Evolutionary conservation across 1,140 invertebrate genomes (phyloP).

Genomic region (Adelges cooleyi): DNA sequence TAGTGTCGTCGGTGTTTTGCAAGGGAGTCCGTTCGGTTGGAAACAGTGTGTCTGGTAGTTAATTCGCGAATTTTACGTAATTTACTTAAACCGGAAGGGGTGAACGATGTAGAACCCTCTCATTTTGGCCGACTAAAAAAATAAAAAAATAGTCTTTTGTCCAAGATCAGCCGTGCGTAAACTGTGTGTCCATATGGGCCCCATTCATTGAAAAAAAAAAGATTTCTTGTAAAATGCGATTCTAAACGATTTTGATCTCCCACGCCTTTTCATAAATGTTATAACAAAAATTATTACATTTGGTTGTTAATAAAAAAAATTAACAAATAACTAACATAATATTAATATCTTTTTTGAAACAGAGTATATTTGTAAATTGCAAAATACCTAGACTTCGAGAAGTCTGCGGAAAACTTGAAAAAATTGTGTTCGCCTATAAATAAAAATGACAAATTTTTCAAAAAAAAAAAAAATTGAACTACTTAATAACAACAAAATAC

Average conservation of each 20-base stretch:
- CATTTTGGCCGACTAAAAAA: constrained; percentile 25
- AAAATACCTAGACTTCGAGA: too few species aligned
- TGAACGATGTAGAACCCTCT: constrained; percentile 27
- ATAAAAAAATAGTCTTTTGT: constrained; percentile 14
- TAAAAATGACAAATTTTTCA: too few species aligned
- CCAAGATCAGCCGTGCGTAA: constrained; percentile 16
- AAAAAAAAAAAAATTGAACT: too few species aligned
- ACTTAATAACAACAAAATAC: too few species aligned
- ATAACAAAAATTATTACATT: too few species aligned
- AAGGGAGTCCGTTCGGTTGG: constrained; percentile 19
- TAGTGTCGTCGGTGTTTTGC: constrained; percentile 23
- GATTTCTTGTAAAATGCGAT: not conserved
- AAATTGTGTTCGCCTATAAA: too few species aligned
- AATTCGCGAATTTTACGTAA: constrained; percentile 27
- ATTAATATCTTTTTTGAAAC: too few species aligned
- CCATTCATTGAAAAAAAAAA: not conserved
- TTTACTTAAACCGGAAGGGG: constrained; percentile 29
- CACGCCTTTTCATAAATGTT: not conserved
- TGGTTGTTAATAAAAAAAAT: too few species aligned
- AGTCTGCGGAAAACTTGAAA: too few species aligned
- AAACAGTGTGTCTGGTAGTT: constrained; percentile 26
- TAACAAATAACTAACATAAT: too few species aligned
- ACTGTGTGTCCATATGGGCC: constrained; percentile 27
- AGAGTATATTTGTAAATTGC: too few species aligned
- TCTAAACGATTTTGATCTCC: constrained; percentile 4